Conservation (phyloP, 2,888 invertebrate species). For the Heliconius cydno region DNA sequence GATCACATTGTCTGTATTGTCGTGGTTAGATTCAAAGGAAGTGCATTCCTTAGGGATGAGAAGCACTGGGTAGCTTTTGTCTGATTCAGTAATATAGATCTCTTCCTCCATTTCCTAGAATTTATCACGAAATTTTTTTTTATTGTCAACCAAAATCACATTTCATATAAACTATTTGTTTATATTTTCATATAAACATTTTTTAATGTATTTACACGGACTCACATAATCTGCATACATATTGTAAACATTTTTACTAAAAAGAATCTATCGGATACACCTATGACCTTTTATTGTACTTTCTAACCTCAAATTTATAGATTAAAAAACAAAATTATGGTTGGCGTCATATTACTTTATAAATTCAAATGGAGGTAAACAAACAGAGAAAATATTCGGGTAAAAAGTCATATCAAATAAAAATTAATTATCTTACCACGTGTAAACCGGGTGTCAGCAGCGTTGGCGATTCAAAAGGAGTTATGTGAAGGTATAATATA, state of each 20-base stretch:
- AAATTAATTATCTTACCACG: constrained; percentile 65
- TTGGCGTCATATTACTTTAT: constrained; percentile 48
- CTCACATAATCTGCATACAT: neutral
- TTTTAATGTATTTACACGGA: neutral
- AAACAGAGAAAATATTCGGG: constrained; percentile 50
- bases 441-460: constrained; percentile 57
- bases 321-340: neutral
- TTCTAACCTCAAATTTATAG: neutral
- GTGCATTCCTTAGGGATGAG: constrained; percentile 70
- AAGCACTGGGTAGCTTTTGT: constrained; percentile 64
- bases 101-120: constrained; percentile 61
- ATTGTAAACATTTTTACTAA: neutral
- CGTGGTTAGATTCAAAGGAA: constrained; percentile 62
- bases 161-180: neutral
- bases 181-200: neutral
- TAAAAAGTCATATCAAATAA: constrained; percentile 38
- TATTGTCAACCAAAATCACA: constrained; percentile 4
- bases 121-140: constrained; percentile 15
- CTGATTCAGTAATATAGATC: constrained; percentile 50
- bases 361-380: constrained; percentile 62
- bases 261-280: constrained; percentile 28
- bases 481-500: constrained; percentile 56
- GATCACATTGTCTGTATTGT: constrained; percentile 64
- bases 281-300: neutral
- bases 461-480: constrained; percentile 38